Evolutionary conservation across 2,113 vertebrate species (phyloP).

Genomic region (Lepidothrix coronata): DNA sequence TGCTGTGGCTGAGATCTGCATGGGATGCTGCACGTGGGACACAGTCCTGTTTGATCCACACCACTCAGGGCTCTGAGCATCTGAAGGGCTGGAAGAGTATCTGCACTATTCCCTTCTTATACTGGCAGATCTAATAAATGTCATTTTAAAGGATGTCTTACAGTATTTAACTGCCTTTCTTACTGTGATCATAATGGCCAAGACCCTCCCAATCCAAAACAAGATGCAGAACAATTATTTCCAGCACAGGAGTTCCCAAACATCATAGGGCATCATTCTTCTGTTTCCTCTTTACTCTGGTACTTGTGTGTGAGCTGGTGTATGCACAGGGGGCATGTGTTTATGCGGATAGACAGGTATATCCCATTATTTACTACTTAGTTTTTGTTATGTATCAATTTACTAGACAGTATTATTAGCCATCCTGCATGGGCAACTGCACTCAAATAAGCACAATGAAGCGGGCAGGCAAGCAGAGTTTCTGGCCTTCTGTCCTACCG

Average conservation of each 20-base stretch:
- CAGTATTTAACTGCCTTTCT: not conserved
- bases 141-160: not conserved
- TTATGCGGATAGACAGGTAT: not conserved
- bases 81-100: not conserved
- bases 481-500: not conserved
- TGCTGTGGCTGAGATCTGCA: not conserved
- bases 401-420: not conserved
- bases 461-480: not conserved
- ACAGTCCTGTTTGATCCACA: not conserved
- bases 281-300: not conserved
- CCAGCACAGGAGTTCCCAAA: not conserved
- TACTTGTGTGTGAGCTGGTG: not conserved
- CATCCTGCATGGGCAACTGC: not conserved
- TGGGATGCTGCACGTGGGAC: accelerated
- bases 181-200: not conserved
- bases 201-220: not conserved
- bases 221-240: not conserved
- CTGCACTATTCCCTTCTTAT: not conserved
- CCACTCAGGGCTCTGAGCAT: not conserved
- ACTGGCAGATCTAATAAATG: not conserved
- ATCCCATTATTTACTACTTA: not conserved
- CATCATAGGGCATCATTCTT: not conserved
- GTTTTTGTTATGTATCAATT: not conserved
- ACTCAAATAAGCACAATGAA: not conserved
- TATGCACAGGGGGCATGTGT: not conserved